Evolutionary conservation across 2,113 vertebrate genomes (phyloP).

Genomic region (Myotis yumanensis): DNA sequence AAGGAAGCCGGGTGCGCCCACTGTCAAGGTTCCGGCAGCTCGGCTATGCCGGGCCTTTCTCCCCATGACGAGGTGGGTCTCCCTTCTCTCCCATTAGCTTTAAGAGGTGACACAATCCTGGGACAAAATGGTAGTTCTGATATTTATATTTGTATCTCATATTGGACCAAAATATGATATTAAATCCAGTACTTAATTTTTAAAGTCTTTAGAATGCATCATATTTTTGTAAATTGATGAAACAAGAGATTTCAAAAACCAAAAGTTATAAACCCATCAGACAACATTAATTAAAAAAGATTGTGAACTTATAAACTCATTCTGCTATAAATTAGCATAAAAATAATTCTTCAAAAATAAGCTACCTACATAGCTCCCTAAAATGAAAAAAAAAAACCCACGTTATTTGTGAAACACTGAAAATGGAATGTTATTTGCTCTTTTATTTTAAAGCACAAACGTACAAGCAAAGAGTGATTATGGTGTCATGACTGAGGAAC

Average conservation of each 20-base stretch:
- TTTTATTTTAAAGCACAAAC: constrained; percentile 15
- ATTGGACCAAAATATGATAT: neutral
- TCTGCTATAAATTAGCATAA: neutral
- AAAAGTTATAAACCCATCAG: neutral
- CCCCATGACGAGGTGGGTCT: fast-evolving
- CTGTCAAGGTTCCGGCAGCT: neutral
- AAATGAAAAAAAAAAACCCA: neutral
- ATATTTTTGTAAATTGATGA: neutral
- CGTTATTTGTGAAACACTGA: neutral
- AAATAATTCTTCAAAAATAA: neutral
- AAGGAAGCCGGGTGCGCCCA: fast-evolving
- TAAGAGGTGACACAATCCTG: neutral
- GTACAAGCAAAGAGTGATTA: neutral
- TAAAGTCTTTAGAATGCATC: neutral
- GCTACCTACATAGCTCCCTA: neutral
- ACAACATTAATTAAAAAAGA: neutral
- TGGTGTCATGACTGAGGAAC: neutral
- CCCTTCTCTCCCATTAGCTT: neutral
- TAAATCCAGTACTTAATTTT: neutral
- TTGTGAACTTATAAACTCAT: neutral
- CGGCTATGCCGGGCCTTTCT: neutral
- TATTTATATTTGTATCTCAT: neutral
- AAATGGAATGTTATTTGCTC: neutral
- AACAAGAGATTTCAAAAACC: neutral
- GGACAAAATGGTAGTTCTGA: neutral